Base-by-base conservation (phyloP, 2,113 vertebrate species). In the Burhinus bistriatus region DNA sequence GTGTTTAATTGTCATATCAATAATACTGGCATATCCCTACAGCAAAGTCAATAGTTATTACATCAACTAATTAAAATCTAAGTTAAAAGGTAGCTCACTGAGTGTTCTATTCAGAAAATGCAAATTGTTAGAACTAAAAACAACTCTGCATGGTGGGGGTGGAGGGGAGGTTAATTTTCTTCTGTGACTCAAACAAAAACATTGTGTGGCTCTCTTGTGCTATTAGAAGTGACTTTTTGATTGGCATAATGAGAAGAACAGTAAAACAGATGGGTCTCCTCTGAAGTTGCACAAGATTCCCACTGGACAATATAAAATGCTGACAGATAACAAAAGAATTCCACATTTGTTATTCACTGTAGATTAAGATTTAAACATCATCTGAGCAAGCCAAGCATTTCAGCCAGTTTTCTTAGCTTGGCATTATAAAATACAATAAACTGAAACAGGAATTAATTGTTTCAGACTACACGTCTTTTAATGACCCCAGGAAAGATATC, bases 341-440 rank as follows among this genome's bases (percentile, higher is more conserved):
- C 66, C 34, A 70, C 88, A 49, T 84, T 96, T 94, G 90, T 89
- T 97, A 96, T 95, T 97, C 96, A 62, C 84, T 96, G 79, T 88
- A 96, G 97, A 98, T 97, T 97, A 97, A 98, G 98, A 89, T 97
- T 97, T 98, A 97, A 98, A 97, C 92, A 97, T 93, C 22, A 21
- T 75, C 68, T 79, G 73, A 98, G 76, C 51, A 14, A 96, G 84
- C 54, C 89, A 93, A 75, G 80, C 51, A 84, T 51, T 93, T 93
- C 83, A 95, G 90, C 20, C 54, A 15, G 84, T 84, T 72, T 90
- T 93, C 72, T 89, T 90, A n/a, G 51, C 65, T 96, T 18, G 15
- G 80, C 62, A 47, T 75, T 59, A 32, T 57, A 77, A 92, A 95
- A 91, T 73, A 89, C 44, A 93, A 85, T 42, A 78, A 91, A 72